These are phyloP conservation scores for Scaptomyza flava DNA, from an alignment of 2,888 invertebrate species.

Conservation along the genomic window DNA sequence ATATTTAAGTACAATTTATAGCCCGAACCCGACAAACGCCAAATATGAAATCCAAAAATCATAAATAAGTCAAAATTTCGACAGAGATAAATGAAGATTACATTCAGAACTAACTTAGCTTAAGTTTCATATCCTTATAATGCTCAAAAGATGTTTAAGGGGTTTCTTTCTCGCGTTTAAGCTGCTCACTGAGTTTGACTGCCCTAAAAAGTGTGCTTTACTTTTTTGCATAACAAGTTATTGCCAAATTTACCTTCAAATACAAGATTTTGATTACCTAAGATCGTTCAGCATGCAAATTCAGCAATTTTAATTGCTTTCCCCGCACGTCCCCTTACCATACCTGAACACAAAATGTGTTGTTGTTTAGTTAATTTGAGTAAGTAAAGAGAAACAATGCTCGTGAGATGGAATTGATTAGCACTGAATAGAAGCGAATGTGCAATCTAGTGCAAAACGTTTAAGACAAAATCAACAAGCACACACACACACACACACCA, in stretches of 20 bases:
- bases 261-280: too few relatives aligned
- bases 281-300: not conserved
- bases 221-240: not conserved
- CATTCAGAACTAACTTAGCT: not conserved
- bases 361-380: not conserved
- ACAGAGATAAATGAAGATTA: not conserved
- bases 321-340: not conserved
- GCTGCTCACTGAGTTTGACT: too few relatives aligned
- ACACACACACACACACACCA: conserved; percentile 3
- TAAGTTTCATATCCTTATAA: not conserved
- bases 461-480: conserved; percentile 65
- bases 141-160: too few relatives aligned
- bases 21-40: not conserved
- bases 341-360: not conserved
- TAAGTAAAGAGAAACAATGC: not conserved
- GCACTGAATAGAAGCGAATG: conserved; percentile 17
- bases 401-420: conserved; percentile 3
- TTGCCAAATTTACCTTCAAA: not conserved
- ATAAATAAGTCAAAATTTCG: not conserved
- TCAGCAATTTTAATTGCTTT: conserved; percentile 7
- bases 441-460: conserved; percentile 55
- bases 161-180: too few relatives aligned
- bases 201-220: not conserved
- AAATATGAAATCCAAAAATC: not conserved
- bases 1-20: not conserved